Evolutionary conservation across 2,797 vertebrate species (phyloP), one percentile per base, ranked within the genome.

Genomic region (Phoxinus dragarum): DNA sequence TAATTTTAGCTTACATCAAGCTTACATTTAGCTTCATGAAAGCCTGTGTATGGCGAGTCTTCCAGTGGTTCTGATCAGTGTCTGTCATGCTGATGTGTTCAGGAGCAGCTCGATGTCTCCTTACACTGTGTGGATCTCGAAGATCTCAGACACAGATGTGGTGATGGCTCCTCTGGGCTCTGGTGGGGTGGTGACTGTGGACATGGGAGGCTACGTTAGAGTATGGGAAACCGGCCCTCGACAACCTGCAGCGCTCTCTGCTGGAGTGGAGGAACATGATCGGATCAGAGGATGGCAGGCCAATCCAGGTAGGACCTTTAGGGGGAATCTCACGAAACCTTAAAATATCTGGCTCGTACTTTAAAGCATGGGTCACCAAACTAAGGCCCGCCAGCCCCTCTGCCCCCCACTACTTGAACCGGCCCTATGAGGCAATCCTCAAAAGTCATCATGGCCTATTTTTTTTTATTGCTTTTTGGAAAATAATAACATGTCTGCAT

Each of bases 181-280:
- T 61, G 95, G 91, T 5, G 96, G 97, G 0, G 93, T 98, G 76
- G 96, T 97, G 81, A 97, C 94, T 0, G 98, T 99, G 80, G 98
- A 99, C 68, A 96, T 96, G 97, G 98, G 97, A 10, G 98, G 98
- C 0, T 92, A 90, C 4, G 90, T 99, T 78, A 93, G 98, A n/a
- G 94, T 99, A 0, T 99, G 98, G 98, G 98, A 99, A 91, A 99
- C 97, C 0, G 98, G 97, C 77, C 77, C 86, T 97, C 64, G 97
- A 97, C 59, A 94, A 91, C 23, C 94, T 99, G 69, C 97, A 97
- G 91, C 95, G 91, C 5, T 99, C 98, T 0, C 95, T 99, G 84
- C 93, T 96, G 93, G 97, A 99, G 3, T 99, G 98, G 98, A 98
- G 95, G 89, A 97, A 96, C 87, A 97, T 99, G 98, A 97, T 99